Percentiles rank a stretch among this genome's conserved stretches.
phyloP scores from a whole-genome alignment of 2,113 vertebrate species.

The Hippopotamus amphibius region DNA sequence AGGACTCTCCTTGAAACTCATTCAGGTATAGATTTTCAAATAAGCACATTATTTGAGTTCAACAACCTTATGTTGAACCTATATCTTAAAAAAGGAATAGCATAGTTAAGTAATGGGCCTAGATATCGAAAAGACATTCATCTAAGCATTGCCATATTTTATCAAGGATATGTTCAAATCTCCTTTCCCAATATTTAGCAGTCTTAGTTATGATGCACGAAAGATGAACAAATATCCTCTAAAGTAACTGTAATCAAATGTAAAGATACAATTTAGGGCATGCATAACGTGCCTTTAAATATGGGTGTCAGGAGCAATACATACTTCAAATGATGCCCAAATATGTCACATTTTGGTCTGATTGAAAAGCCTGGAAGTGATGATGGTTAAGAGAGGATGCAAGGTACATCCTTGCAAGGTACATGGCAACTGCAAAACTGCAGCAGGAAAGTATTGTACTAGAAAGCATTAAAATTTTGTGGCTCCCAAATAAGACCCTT shows the following conservation, averaged over 20 bases:
- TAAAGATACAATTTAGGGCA: background rate
- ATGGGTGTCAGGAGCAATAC: background rate
- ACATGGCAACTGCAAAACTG: background rate
- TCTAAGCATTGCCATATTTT: conserved; percentile 24
- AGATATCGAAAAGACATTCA: conserved; percentile 41
- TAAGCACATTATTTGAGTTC: conserved; percentile 2
- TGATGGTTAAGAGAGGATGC: background rate
- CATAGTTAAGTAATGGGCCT: background rate
- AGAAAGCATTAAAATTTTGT: background rate
- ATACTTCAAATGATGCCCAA: background rate
- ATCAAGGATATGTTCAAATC: background rate
- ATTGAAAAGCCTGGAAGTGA: background rate
- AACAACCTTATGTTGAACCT: background rate
- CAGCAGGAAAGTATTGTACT: background rate
- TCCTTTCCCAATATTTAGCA: conserved; percentile 5
- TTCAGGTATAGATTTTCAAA: conserved; percentile 27
- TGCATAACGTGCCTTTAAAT: background rate
- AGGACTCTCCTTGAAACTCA: background rate
- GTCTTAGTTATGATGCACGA: background rate
- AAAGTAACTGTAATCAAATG: conserved; percentile 1
- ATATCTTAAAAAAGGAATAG: background rate
- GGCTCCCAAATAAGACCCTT: background rate
- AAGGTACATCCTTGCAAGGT: background rate
- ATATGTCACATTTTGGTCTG: background rate
- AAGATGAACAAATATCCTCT: background rate